These are phyloP conservation scores for Eremophila alpestris DNA, from an alignment of 2,797 vertebrate genomes.

Conservation along the genomic window DNA sequence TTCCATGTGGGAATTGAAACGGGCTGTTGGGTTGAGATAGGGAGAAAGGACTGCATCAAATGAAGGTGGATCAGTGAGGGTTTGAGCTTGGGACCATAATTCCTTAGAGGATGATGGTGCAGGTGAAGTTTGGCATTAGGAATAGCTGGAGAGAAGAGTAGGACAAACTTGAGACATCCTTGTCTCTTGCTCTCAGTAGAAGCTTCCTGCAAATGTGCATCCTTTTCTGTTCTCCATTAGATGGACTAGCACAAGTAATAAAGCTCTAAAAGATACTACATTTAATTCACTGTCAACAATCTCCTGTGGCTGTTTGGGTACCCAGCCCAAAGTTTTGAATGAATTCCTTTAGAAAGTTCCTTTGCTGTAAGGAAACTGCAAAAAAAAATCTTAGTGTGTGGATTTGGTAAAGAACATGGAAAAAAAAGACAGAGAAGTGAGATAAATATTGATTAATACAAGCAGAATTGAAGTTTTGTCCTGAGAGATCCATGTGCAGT, in stretches of 20 bases:
- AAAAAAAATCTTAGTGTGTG: accelerated
- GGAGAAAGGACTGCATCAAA: accelerated
- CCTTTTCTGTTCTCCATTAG: background rate
- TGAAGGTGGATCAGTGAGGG: background rate
- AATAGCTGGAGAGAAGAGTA: background rate
- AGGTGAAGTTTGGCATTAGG: accelerated
- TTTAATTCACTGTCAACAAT: background rate
- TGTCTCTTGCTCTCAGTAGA: background rate
- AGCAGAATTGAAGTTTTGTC: background rate
- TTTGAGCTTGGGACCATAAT: background rate
- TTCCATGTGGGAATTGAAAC: background rate
- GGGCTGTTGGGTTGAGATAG: background rate
- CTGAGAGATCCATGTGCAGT: background rate
- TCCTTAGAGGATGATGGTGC: accelerated
- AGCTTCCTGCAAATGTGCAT: background rate
- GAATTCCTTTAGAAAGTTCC: background rate
- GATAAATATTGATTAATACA: background rate
- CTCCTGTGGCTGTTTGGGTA: background rate
- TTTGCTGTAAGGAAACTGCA: background rate
- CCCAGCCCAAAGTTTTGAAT: background rate
- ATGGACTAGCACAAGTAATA: background rate
- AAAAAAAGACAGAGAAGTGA: background rate
- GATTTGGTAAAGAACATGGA: background rate
- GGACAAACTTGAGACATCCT: background rate
- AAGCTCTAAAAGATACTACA: background rate